A percentile compares a stretch with the other conserved stretches of the same genome.
Conservation (phyloP, 2,797 vertebrate genomes). For the Distichodus sexfasciatus region DNA sequence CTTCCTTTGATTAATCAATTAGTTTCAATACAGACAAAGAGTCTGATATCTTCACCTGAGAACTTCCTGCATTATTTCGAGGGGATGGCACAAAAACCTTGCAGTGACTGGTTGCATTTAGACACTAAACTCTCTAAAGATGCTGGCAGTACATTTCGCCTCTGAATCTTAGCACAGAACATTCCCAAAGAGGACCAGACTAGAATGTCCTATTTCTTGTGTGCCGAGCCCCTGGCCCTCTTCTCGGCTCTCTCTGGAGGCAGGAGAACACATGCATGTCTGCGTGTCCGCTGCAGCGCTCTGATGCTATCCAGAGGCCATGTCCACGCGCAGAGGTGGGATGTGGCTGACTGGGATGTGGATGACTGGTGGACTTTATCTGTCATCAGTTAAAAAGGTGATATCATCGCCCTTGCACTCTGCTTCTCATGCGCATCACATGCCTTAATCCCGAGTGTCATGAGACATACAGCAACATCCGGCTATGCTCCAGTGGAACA, state of each 20-base stretch:
- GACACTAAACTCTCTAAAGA: constrained; percentile 7
- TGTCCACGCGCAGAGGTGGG: constrained; percentile 23
- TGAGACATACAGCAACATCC: constrained; percentile 31
- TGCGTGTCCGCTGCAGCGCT: constrained; percentile 13
- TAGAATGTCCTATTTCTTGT: background rate
- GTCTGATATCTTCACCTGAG: too few species aligned
- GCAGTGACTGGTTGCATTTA: too few species aligned
- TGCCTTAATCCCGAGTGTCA: constrained; percentile 41
- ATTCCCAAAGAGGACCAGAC: constrained; percentile 2
- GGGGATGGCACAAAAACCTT: too few species aligned
- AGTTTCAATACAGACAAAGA: too few species aligned
- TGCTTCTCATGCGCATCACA: constrained; percentile 41
- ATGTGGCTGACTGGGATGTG: constrained; percentile 33
- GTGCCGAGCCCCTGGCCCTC: background rate
- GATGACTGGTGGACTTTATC: constrained; percentile 49
- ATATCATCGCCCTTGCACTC: constrained; percentile 45
- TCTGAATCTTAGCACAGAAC: background rate
- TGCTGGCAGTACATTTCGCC: background rate
- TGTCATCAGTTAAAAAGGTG: constrained; percentile 57
- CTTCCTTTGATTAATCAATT: too few species aligned
- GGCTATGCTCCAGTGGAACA: constrained; percentile 15
- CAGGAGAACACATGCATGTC: background rate
- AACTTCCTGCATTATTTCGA: too few species aligned
- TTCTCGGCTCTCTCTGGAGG: background rate
- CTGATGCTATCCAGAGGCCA: constrained; percentile 46